phyloP scores from a whole-genome alignment of 1,140 invertebrate species.

The Amphibalanus amphitrite region DNA sequence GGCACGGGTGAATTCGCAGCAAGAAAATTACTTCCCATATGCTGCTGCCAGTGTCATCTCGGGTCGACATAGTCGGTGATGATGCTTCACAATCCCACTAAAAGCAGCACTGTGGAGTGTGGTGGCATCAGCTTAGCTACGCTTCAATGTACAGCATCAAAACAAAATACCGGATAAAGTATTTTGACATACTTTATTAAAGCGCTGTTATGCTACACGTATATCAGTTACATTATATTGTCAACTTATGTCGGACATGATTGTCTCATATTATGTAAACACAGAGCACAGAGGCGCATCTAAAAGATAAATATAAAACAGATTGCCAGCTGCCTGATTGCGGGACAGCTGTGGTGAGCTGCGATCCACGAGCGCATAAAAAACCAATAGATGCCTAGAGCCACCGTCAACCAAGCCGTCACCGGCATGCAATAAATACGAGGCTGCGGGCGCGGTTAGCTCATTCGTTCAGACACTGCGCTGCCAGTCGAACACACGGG shows the following conservation, averaged over 20 bases:
- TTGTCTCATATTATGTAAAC: neutral
- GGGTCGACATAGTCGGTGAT: too few species aligned
- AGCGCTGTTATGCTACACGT: neutral
- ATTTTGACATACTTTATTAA: neutral
- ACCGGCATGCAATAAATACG: neutral
- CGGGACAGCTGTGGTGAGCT: neutral
- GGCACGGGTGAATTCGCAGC: too few species aligned
- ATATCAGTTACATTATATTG: neutral
- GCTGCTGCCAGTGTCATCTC: too few species aligned
- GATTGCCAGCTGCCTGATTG: neutral
- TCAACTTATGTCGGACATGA: neutral
- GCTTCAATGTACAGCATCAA: too few species aligned
- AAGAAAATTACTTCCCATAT: too few species aligned
- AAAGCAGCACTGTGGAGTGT: too few species aligned
- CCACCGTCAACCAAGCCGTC: neutral
- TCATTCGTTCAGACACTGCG: too few species aligned
- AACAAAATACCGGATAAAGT: too few species aligned
- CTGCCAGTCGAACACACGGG: too few species aligned
- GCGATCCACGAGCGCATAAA: neutral
- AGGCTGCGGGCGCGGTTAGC: too few species aligned
- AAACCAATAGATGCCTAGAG: neutral
- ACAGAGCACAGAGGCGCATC: neutral
- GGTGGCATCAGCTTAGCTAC: too few species aligned
- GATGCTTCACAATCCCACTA: too few species aligned
- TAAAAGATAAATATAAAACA: neutral